Conservation (phyloP, 2,888 invertebrate species). For the Chorisops tibialis region DNA sequence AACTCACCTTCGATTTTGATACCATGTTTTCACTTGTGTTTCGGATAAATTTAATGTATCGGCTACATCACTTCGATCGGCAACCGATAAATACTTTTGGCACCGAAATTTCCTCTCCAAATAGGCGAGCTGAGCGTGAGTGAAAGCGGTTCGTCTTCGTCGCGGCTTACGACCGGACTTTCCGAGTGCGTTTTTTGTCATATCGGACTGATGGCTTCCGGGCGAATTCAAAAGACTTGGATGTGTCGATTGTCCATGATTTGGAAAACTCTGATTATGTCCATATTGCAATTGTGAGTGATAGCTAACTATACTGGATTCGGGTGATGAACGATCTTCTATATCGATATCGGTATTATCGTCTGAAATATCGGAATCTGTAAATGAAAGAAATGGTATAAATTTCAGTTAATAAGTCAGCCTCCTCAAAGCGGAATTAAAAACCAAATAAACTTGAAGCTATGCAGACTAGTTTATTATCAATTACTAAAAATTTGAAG, state of each 20-base stretch:
- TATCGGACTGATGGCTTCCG: constrained; percentile 25
- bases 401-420: too few species aligned
- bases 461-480: too few species aligned
- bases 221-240: constrained; percentile 15
- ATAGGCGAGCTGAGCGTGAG: constrained; percentile 89
- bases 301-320: constrained; percentile 44
- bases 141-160: constrained; percentile 85
- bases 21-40: constrained; percentile 96
- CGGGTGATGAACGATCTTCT: constrained; percentile 51
- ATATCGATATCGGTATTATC: constrained; percentile 52
- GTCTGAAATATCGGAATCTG: constrained; percentile 48
- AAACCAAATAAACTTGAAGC: too few species aligned
- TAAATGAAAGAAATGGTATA: background rate
- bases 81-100: constrained; percentile 91
- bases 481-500: too few species aligned
- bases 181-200: constrained; percentile 44
- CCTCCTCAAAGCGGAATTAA: too few species aligned
- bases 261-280: constrained; percentile 31
- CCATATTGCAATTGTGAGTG: constrained; percentile 23
- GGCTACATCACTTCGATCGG: constrained; percentile 89
- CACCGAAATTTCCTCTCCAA: constrained; percentile 87
- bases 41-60: constrained; percentile 85
- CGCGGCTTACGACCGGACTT: constrained; percentile 73
- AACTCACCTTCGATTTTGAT: constrained; percentile 51
- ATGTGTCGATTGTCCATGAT: constrained; percentile 38